Base-by-base conservation (phyloP, 2,888 invertebrate genomes). In the Syrphus vitripennis region DNA sequence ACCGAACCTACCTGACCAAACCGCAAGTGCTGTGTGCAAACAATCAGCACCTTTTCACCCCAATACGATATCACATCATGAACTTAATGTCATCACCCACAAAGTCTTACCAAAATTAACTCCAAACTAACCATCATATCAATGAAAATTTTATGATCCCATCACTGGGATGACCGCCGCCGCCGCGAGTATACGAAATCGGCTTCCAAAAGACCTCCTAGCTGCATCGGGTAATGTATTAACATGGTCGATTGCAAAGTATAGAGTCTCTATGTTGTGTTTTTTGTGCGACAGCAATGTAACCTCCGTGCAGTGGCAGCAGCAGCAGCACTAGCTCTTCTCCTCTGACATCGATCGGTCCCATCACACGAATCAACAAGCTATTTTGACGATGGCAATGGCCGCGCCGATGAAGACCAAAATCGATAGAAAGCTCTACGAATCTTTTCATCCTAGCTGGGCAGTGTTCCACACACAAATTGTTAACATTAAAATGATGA, bases 401-500 rank as follows among this genome's bases (percentile, higher is more conserved):
- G n/a, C 24, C 42, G 9, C 45, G 45, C 16, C 14, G 26, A 24
- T 9, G 40, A 19, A 19, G 19, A 37, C 67, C 21, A 10, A 67
- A 50, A 21, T 67, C 67, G 45, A 77, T 78, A 86, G 77, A 82
- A 74, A 70, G 40, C 70, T 57, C 31, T 75, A 65, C n/a, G n/a
- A n/a, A n/a, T 76, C 72, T 45, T 24, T 2, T 6, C 19, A 45
- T 65, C 40, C 61, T 61, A n/a, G 19, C 57, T 14, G 3, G 7
- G 9, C 42, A 65, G 65, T 76, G 83, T 71, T 71, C 69, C 24
- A 69, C 82, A 77, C 84, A 86, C 86, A 86, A 86, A 86, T 86
- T 86, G 86, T 86, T 82, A 86, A 86, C 82, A 86, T 86, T 86
- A 82, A 86, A 82, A 69, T 82, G 86, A 86, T 86, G 86, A 86